Percentiles rank a stretch among this genome's conserved stretches.
Evolutionary conservation across 1,140 invertebrate species (phyloP).

Genomic region (Polyergus mexicanus): DNA sequence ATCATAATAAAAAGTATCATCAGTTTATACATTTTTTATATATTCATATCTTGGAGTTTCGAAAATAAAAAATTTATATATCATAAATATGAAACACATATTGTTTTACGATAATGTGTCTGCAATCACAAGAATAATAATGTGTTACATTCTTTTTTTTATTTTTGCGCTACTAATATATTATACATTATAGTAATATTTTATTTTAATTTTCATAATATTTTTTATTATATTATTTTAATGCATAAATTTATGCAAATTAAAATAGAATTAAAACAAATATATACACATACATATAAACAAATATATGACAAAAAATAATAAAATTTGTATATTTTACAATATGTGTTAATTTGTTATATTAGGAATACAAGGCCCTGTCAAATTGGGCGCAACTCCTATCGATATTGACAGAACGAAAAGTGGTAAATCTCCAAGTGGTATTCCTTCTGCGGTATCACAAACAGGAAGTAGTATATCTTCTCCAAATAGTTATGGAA

Average conservation of each 20-base stretch:
- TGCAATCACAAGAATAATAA: no score
- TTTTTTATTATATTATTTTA: no score
- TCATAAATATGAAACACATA: no score
- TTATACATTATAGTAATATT: no score
- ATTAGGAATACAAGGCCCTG: not conserved
- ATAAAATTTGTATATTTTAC: no score
- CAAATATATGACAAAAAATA: no score
- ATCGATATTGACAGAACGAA: not conserved
- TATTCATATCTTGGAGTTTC: not conserved
- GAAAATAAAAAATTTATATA: not conserved
- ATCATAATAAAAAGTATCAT: not conserved
- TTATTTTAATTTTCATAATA: no score
- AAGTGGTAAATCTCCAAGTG: not conserved
- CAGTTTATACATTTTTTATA: not conserved
- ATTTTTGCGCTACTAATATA: no score
- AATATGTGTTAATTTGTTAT: not conserved
- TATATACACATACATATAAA: no score
- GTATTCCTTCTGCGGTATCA: not conserved
- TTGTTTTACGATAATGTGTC: no score
- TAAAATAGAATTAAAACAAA: not conserved
- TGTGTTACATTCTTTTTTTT: not conserved
- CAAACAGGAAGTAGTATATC: not conserved
- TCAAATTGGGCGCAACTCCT: constrained; percentile 8
- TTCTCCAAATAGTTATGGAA: not conserved
- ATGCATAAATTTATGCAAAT: not conserved